Conservation (phyloP, 2,113 vertebrate genomes). For the Ornithorhynchus anatinus region DNA sequence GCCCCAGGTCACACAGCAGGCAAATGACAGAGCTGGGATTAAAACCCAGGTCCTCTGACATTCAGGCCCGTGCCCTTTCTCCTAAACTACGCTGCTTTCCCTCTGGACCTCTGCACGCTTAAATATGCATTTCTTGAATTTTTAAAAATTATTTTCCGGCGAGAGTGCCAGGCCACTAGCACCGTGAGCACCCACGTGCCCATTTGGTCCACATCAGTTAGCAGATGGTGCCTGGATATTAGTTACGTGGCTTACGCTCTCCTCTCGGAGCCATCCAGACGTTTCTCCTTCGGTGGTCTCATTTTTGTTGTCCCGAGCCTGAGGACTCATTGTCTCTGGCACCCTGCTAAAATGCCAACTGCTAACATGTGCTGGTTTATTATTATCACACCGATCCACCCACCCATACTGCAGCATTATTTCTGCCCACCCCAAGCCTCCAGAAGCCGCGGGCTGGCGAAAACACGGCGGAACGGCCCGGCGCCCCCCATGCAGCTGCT, state of each 20-base stretch:
- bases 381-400: constrained; percentile 19
- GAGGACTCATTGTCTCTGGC: constrained; percentile 30
- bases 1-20: no score
- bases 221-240: not conserved
- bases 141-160: not conserved
- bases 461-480: not conserved
- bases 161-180: not conserved
- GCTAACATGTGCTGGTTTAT: constrained; percentile 20
- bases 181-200: not conserved
- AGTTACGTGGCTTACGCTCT: not conserved
- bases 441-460: constrained; percentile 28
- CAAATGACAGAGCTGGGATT: no score
- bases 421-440: constrained; percentile 16
- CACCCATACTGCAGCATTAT: constrained; percentile 6
- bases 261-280: not conserved
- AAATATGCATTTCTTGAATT: not conserved
- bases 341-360: not conserved
- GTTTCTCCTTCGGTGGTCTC: constrained; percentile 42
- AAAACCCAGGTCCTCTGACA: no score
- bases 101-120: not conserved
- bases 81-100: no score
- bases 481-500: not conserved
- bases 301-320: not conserved
- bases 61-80: no score
- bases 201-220: constrained; percentile 35